Evolutionary conservation across 2,797 vertebrate species (phyloP), one percentile per base, ranked within the genome.

Genomic region (Lindbergichthys nudifrons): DNA sequence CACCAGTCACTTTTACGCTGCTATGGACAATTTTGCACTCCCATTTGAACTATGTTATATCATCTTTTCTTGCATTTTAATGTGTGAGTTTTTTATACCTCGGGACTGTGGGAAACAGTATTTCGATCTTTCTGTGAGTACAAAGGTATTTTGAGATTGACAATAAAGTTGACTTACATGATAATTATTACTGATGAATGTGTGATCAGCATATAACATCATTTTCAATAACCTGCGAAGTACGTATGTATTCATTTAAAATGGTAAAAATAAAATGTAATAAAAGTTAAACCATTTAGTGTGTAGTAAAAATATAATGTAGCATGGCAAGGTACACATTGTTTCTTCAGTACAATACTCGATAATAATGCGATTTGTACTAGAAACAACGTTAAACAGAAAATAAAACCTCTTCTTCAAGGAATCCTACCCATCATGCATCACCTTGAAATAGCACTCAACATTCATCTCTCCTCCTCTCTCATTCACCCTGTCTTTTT

Each of bases 401-500:
- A 66, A 74, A 12, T n/a, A 68, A 54, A 80, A 19, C 1, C 3
- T 65, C 1, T 7, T 54, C 36, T 66, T 65, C 41, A 11, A 63
- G 21, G 65, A 45, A 41, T 57, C 61, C 7, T 12, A 39, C 23
- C 16, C 53, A 39, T 71, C 65, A 19, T 2, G 45, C 39, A 45
- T 36, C 67, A 77, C 75, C 70, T 85, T 75, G 45, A 82, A 79
- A 80, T 70, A 62, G 69, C 30, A 59, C 63, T 70, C 51, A 30
- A 47, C 64, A 61, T 60, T 62, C 15, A 59, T 75, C 48, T 67
- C 50, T 62, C 21, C 53, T 36, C 65, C 50, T 72, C 66, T 32
- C 48, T 68, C 81, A 23, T 18, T 73, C 67, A 77, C 15, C 50
- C 41, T 19, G 77, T 63, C 61, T 42, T 51, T 21, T 10, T 54